Evolutionary conservation across 37 sponge, comb jelly and placozoan species (phyloP).

Genomic region (Haliclona indistincta): DNA sequence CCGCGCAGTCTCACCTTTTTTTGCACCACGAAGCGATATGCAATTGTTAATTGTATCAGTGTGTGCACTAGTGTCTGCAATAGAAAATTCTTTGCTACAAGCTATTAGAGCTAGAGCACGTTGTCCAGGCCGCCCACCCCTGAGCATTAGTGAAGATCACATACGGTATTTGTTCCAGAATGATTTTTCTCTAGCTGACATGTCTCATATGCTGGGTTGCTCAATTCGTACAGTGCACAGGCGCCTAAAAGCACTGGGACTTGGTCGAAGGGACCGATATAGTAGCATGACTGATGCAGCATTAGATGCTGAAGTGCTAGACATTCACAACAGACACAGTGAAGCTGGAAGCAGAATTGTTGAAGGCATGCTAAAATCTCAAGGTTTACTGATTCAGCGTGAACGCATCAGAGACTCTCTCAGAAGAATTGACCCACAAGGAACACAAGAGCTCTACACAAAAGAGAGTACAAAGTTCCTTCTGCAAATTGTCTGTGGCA

Average conservation of each 20-base stretch:
- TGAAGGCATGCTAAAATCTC: slow-evolving; percentile 9
- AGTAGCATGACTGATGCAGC: neutral
- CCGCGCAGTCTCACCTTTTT: no score
- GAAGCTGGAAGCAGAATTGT: slow-evolving; percentile 31
- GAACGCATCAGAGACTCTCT: slow-evolving; percentile 33
- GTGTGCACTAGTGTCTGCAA: no score
- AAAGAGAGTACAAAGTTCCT: slow-evolving; percentile 9
- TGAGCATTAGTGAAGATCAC: no score
- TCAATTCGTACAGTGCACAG: slow-evolving; percentile 37
- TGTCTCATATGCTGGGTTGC: slow-evolving; percentile 36
- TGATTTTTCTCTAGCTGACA: slow-evolving; percentile 45
- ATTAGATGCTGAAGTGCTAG: slow-evolving; percentile 12
- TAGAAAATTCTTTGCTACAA: no score
- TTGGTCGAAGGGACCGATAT: neutral
- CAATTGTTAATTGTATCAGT: no score
- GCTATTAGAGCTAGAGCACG: no score
- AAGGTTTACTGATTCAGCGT: slow-evolving; percentile 27
- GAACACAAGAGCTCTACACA: slow-evolving; percentile 8
- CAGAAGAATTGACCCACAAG: slow-evolving; percentile 49
- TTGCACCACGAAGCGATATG: no score
- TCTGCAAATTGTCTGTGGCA: slow-evolving; percentile 30
- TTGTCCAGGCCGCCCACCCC: no score
- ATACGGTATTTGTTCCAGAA: slow-evolving; percentile 25
- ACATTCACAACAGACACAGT: neutral
- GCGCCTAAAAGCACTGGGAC: slow-evolving; percentile 8